Percentiles rank a stretch among this genome's conserved stretches.
These are phyloP conservation scores for Dynastes maya DNA, from an alignment of 2,888 invertebrate species.

Conservation along the genomic window DNA sequence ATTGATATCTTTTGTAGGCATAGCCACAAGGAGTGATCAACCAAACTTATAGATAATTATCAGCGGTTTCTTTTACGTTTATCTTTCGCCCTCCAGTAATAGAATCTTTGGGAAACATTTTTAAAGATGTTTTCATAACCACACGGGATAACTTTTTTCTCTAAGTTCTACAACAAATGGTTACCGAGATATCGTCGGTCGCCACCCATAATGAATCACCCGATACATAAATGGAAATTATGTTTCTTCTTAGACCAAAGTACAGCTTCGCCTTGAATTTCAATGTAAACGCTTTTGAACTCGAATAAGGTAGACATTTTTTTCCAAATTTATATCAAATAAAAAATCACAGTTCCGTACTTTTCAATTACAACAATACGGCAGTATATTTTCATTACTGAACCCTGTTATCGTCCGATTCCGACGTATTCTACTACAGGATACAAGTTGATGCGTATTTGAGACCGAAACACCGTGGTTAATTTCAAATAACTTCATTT, in stretches of 20 bases:
- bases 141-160: too few species aligned
- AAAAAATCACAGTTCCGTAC: constrained; percentile 41
- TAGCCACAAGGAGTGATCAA: too few species aligned
- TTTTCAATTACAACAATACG: constrained; percentile 40
- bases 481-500: not conserved
- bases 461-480: not conserved
- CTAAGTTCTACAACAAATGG: too few species aligned
- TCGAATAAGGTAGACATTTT: constrained; percentile 31
- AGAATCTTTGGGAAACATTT: too few species aligned
- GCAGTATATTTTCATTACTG: constrained; percentile 43
- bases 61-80: too few species aligned
- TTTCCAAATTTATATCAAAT: constrained; percentile 14
- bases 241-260: too few species aligned
- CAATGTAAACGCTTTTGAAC: constrained; percentile 6
- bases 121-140: too few species aligned
- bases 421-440: constrained; percentile 36
- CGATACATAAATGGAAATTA: not conserved
- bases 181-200: too few species aligned
- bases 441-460: constrained; percentile 10
- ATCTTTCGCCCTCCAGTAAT: too few species aligned
- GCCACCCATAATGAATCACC: too few species aligned
- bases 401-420: constrained; percentile 46
- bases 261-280: constrained; percentile 28
- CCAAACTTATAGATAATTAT: too few species aligned
- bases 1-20: not conserved